Conservation (phyloP, 1,140 invertebrate species). For the Heliconius himera region DNA sequence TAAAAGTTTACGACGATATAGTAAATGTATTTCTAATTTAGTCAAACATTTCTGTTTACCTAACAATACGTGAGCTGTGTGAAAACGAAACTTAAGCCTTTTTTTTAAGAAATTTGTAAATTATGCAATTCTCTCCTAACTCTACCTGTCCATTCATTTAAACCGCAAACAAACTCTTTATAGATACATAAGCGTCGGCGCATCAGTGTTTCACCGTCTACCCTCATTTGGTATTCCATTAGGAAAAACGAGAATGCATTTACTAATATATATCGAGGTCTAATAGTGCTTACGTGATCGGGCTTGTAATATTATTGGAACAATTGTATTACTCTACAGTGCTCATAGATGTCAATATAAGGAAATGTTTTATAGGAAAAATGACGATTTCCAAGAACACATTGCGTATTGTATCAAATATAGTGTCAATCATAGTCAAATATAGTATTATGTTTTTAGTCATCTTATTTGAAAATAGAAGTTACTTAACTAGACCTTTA, state of each 20-base stretch:
- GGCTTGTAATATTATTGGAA: constrained; percentile 16
- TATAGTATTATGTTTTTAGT: background rate
- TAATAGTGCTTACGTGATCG: constrained; percentile 27
- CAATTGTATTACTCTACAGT: background rate
- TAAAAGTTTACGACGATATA: too few relatives aligned
- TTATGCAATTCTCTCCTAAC: background rate
- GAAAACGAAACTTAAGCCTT: too few relatives aligned
- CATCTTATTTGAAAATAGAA: background rate
- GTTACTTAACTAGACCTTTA: background rate
- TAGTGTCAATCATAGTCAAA: too few relatives aligned
- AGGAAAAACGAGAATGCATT: constrained; percentile 22
- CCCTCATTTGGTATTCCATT: constrained; percentile 28
- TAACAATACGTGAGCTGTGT: too few relatives aligned
- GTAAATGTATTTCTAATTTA: too few relatives aligned
- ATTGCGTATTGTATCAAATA: background rate
- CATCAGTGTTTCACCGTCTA: background rate
- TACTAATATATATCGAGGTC: constrained; percentile 25
- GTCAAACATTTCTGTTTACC: too few relatives aligned
- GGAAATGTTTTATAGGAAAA: constrained; percentile 8
- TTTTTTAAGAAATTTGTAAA: background rate
- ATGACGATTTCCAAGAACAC: background rate
- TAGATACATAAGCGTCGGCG: background rate
- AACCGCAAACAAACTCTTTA: background rate
- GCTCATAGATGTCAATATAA: background rate
- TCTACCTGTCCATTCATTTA: background rate